Base-by-base conservation (phyloP, 2,113 vertebrate genomes). In the Parus major region DNA sequence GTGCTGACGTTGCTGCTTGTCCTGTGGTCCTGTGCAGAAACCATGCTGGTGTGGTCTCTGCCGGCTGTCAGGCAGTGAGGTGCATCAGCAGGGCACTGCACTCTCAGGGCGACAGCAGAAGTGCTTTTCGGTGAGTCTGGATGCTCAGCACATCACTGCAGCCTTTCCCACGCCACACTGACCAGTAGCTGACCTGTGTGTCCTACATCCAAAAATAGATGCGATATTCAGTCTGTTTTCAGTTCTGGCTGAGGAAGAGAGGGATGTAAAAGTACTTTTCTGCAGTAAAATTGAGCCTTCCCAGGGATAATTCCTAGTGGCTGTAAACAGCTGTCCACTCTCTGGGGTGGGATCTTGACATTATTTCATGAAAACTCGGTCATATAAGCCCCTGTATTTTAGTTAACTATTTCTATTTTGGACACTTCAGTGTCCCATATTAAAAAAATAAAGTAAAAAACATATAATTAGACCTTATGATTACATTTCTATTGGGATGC, bases 1-100 rank as follows among this genome's bases (percentile, higher is more conserved):
- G 7, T 75, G 23, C 39, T 75, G 77, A 44, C 2, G 1, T 0
- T 15, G 7, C 49, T 11, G 52, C 16, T 28, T 35, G 31, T 53
- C 28, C 39, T 16, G 33, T 3, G 15, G 11, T 60, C 12, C 47
- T 11, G 27, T 52, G 42, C 41, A 85, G 47, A 39, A 11, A 39
- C 39, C 57, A 53, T 59, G 14, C 22, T 8, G 28, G 47, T 28
- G 36, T 4, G 0, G 8, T 27, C 31, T 28, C 11, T 41, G 39
- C 28, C 0, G 1, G 41, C 29, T 55, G 50, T 24, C 14, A 10
- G 21, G 28, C 36, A 46, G 47, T 0, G 0, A 7, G 7, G 1
- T 23, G 25, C 2, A 46, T 46, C 46, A 78, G 53, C 59, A 49
- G n/a, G 31, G n/a, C 35, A 18, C 11, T 22, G 31, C 7, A 1